These are phyloP conservation scores for Phaenicophaeus curvirostris DNA, from an alignment of 2,797 vertebrate genomes.

Conservation along the genomic window DNA sequence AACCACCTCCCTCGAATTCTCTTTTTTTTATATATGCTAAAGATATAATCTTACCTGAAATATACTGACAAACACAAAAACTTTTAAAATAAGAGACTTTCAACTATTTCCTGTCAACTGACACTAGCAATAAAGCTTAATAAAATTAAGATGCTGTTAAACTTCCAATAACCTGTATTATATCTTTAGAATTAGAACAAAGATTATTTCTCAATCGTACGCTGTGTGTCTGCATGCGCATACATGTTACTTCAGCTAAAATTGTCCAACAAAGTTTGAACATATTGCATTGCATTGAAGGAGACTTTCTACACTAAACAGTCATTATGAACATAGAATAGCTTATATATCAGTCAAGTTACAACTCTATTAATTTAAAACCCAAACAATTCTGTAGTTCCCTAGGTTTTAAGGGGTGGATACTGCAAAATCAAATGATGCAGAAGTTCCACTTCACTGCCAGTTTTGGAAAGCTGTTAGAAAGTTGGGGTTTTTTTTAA, in stretches of 20 bases:
- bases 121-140: not conserved
- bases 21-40: not conserved
- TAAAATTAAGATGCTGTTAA: not conserved
- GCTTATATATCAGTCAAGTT: not conserved
- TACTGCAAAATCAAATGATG: not conserved
- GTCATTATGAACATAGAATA: not conserved
- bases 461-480: not conserved
- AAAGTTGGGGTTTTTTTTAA: not conserved
- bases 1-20: not conserved
- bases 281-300: not conserved
- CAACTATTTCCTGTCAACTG: not conserved
- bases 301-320: not conserved
- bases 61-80: not conserved
- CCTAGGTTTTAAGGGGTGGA: not conserved
- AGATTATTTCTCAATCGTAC: not conserved
- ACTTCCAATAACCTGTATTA: not conserved
- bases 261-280: not conserved
- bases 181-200: not conserved
- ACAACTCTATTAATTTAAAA: not conserved
- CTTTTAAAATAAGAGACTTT: not conserved
- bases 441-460: not conserved
- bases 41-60: not conserved
- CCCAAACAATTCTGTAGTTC: not conserved
- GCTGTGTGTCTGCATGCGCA: accelerated
- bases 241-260: not conserved